phyloP scores from a whole-genome alignment of 2,113 vertebrate species.

The Oryzias curvinotus region DNA sequence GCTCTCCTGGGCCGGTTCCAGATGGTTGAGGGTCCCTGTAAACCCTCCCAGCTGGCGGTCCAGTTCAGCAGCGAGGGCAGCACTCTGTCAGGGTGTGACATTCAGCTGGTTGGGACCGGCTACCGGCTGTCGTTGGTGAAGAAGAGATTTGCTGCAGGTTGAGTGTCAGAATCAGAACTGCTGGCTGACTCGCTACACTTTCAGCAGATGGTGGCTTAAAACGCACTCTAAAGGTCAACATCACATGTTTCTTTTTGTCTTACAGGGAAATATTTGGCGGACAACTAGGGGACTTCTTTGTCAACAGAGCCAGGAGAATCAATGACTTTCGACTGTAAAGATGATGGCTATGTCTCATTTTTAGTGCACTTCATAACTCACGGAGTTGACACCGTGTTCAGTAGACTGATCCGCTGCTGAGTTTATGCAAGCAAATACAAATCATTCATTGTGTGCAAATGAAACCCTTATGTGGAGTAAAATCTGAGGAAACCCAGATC shows the following conservation, averaged over 20 bases:
- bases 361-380: slow-evolving; percentile 36
- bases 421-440: slow-evolving; percentile 69
- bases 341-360: slow-evolving; percentile 50
- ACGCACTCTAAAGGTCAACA: not conserved
- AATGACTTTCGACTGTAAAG: slow-evolving; percentile 67
- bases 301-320: slow-evolving; percentile 40
- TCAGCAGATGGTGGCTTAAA: no score
- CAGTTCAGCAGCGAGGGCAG: slow-evolving; percentile 98
- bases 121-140: slow-evolving; percentile 97
- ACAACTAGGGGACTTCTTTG: slow-evolving; percentile 82
- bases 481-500: slow-evolving; percentile 27
- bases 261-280: slow-evolving; percentile 96
- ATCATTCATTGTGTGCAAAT: slow-evolving; percentile 51
- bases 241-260: slow-evolving; percentile 46
- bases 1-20: slow-evolving; percentile 94
- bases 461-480: slow-evolving; percentile 43
- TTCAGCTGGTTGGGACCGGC: slow-evolving; percentile 90
- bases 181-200: not conserved
- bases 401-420: slow-evolving; percentile 52
- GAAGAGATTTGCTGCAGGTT: slow-evolving; percentile 95
- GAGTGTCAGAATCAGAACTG: not conserved
- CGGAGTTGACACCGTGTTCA: slow-evolving; percentile 31
- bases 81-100: slow-evolving; percentile 94
- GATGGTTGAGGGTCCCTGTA: slow-evolving; percentile 87
- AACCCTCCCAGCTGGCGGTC: slow-evolving; percentile 87